These are phyloP conservation scores for Platichthys stellatus DNA, from an alignment of 2,113 vertebrate genomes.

Conservation along the genomic window DNA sequence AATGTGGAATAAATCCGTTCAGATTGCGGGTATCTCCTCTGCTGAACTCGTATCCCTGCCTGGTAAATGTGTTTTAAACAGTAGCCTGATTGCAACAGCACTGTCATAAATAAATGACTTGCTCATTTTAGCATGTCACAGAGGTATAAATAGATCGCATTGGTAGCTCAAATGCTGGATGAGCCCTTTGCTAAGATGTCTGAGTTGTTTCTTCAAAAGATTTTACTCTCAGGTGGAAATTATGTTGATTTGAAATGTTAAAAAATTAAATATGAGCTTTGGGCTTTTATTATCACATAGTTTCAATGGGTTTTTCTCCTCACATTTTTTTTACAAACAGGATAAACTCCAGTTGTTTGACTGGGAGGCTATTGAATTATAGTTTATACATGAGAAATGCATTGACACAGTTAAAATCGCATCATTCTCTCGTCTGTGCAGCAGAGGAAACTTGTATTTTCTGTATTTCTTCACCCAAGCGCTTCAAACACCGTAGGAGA, in stretches of 20 bases:
- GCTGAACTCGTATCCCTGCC: constrained; percentile 35
- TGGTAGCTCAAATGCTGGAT: constrained; percentile 37
- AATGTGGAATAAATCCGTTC: constrained; percentile 1
- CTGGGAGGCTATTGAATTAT: not conserved
- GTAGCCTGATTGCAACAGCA: constrained; percentile 54
- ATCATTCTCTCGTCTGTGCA: constrained; percentile 5
- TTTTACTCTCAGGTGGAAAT: constrained; percentile 4
- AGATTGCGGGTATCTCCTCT: constrained; percentile 47
- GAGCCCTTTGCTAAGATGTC: constrained; percentile 55
- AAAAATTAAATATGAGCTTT: not conserved
- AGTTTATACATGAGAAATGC: not conserved
- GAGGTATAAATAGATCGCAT: constrained; percentile 63
- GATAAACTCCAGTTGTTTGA: not conserved
- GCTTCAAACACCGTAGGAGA: constrained; percentile 7
- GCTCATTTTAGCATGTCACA: constrained; percentile 62
- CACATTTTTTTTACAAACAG: not conserved
- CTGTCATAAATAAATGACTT: constrained; percentile 69
- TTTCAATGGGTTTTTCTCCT: not conserved
- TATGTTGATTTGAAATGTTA: not conserved
- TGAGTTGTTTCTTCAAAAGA: constrained; percentile 26
- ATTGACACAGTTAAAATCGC: not conserved
- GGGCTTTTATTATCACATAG: not conserved
- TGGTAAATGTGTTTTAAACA: constrained; percentile 44
- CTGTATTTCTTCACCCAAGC: not conserved
- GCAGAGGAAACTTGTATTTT: not conserved